Conservation (phyloP, 1,140 invertebrate species). For the Pseudomyrmex flavicornis region DNA sequence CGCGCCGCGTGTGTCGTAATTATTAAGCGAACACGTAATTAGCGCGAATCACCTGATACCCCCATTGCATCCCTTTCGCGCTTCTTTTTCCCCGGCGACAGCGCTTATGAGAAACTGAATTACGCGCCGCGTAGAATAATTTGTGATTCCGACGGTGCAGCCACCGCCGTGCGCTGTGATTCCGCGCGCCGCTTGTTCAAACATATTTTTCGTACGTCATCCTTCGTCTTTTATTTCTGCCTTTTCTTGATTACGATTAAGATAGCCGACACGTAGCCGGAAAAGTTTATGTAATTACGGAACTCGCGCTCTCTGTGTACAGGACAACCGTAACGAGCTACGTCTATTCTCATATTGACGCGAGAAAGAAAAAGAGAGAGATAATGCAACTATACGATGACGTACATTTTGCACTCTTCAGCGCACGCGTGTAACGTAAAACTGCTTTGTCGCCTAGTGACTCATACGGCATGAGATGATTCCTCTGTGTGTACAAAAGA, state of each 20-base stretch:
- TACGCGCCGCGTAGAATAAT: slow-evolving; percentile 49
- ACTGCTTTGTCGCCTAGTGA: slow-evolving; percentile 54
- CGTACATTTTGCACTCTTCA: slow-evolving; percentile 23
- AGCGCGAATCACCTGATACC: slow-evolving; percentile 62
- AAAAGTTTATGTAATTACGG: slow-evolving; percentile 41
- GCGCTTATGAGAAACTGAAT: slow-evolving; percentile 65
- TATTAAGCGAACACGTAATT: slow-evolving; percentile 69
- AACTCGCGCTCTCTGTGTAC: slow-evolving; percentile 1
- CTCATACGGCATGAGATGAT: slow-evolving; percentile 14
- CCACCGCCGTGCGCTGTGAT: not conserved
- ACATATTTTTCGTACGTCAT: slow-evolving; percentile 46
- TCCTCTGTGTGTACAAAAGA: not conserved
- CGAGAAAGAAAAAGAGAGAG: not conserved
- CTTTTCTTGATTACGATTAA: slow-evolving; percentile 51
- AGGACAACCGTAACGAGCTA: slow-evolving; percentile 38
- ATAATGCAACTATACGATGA: slow-evolving; percentile 21
- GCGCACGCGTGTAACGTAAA: slow-evolving; percentile 42
- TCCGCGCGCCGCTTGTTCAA: slow-evolving; percentile 8
- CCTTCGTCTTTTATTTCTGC: slow-evolving; percentile 31
- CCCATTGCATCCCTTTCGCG: slow-evolving; percentile 16
- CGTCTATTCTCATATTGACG: slow-evolving; percentile 18
- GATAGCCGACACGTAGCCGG: slow-evolving; percentile 52
- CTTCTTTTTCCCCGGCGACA: slow-evolving; percentile 10
- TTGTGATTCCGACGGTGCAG: not conserved
- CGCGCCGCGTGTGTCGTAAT: slow-evolving; percentile 38